phyloP scores from a whole-genome alignment of 2,797 vertebrate genomes.

The Phoebastria nigripes region DNA sequence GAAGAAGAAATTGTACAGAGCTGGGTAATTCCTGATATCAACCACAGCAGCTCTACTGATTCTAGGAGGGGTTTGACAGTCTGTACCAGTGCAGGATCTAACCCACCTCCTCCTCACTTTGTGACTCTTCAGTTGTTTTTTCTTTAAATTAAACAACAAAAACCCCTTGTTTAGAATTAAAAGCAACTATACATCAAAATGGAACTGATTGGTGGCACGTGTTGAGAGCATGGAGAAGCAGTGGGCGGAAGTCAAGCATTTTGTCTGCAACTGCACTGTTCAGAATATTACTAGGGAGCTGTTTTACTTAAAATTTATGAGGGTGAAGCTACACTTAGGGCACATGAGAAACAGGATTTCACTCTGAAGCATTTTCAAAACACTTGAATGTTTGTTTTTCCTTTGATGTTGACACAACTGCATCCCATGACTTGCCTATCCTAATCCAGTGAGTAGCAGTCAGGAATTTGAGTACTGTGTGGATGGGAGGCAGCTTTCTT shows the following conservation, averaged over 20 bases:
- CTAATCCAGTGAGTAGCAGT: background rate
- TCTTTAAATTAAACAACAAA: background rate
- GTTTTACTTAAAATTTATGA: background rate
- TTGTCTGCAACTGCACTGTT: background rate
- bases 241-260: background rate
- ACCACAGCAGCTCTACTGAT: background rate
- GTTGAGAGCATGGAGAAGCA: background rate
- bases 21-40: background rate
- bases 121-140: background rate
- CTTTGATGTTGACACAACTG: slow-evolving; percentile 49
- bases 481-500: background rate
- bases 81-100: background rate
- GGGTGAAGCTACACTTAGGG: background rate
- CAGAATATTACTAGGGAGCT: background rate
- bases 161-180: background rate
- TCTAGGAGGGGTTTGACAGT: background rate
- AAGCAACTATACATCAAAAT: background rate
- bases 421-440: background rate
- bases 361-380: slow-evolving; percentile 19
- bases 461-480: background rate
- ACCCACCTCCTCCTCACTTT: background rate
- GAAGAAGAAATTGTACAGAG: background rate
- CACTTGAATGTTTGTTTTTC: slow-evolving; percentile 4
- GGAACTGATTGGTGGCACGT: background rate
- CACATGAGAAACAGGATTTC: background rate